These are phyloP conservation scores for Octonoba sinensis DNA, from an alignment of 2,888 invertebrate genomes.

Conservation along the genomic window DNA sequence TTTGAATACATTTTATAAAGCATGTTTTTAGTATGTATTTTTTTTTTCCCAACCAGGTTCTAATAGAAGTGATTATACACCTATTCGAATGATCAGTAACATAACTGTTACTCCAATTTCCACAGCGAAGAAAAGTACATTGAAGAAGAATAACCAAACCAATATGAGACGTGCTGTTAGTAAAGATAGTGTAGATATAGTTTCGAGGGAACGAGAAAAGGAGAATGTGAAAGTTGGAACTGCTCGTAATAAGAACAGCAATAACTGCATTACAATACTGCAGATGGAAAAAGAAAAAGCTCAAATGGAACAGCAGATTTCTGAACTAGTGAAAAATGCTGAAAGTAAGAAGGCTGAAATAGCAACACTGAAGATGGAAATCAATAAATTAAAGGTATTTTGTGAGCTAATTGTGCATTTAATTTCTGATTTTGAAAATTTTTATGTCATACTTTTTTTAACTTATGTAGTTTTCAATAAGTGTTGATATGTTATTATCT, in stretches of 20 bases:
- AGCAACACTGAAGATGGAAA: constrained; percentile 72
- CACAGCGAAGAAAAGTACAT: constrained; percentile 26
- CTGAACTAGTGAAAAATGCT: constrained; percentile 72
- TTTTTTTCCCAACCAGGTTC: neutral
- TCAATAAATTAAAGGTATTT: constrained; percentile 70
- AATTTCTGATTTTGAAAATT: too few species aligned
- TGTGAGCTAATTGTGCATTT: neutral
- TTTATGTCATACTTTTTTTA: too few species aligned
- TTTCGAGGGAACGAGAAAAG: constrained; percentile 49
- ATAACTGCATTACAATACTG: constrained; percentile 59
- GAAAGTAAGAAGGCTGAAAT: constrained; percentile 73
- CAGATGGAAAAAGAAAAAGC: constrained; percentile 72
- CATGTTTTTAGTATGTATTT: too few species aligned
- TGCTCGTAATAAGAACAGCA: constrained; percentile 44
- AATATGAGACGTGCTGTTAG: constrained; percentile 61
- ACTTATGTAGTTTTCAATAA: too few species aligned
- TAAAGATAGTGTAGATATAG: constrained; percentile 60
- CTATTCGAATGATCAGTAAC: constrained; percentile 51
- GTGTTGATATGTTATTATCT: too few species aligned
- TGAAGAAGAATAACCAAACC: constrained; percentile 26
- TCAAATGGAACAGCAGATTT: constrained; percentile 71
- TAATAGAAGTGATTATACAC: constrained; percentile 32
- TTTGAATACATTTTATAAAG: too few species aligned
- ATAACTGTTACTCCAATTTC: constrained; percentile 12
- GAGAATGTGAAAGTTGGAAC: constrained; percentile 49